A percentile compares a stretch with the other conserved stretches of the same genome.
Evolutionary conservation across 2,888 invertebrate species (phyloP).

Genomic region (Heterodera filipjevi): DNA sequence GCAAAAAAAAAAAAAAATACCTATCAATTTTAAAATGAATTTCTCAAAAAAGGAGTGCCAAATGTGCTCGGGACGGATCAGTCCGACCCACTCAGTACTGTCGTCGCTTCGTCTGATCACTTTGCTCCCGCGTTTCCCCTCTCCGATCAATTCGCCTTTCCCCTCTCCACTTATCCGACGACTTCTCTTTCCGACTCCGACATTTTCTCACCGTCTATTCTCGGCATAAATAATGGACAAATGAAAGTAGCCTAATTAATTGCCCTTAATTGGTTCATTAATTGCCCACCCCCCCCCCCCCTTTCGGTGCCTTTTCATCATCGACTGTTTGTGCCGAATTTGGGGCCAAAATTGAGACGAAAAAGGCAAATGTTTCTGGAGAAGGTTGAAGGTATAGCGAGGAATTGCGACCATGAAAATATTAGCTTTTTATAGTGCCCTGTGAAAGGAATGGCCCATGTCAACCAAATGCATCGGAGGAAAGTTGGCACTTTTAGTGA

Average conservation of each 20-base stretch:
- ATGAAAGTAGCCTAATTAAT: not conserved
- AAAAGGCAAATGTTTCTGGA: not conserved
- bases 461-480: not conserved
- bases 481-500: not conserved
- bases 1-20: no score
- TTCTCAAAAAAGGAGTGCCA: not conserved
- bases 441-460: no score
- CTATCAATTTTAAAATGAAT: not conserved
- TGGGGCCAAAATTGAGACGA: not conserved
- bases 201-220: slow-evolving; percentile 1
- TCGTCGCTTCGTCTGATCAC: not conserved
- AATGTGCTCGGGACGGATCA: not conserved
- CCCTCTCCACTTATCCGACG: not conserved
- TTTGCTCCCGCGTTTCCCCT: not conserved
- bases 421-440: no score
- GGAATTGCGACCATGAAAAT: no score
- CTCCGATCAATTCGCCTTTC: not conserved
- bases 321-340: not conserved
- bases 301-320: not conserved
- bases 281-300: not conserved
- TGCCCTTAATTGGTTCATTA: not conserved
- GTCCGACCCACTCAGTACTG: not conserved
- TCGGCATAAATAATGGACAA: not conserved
- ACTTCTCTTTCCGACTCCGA: not conserved
- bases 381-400: not conserved